phyloP scores from a whole-genome alignment of 2,113 vertebrate genomes.

The Plotosus lineatus region DNA sequence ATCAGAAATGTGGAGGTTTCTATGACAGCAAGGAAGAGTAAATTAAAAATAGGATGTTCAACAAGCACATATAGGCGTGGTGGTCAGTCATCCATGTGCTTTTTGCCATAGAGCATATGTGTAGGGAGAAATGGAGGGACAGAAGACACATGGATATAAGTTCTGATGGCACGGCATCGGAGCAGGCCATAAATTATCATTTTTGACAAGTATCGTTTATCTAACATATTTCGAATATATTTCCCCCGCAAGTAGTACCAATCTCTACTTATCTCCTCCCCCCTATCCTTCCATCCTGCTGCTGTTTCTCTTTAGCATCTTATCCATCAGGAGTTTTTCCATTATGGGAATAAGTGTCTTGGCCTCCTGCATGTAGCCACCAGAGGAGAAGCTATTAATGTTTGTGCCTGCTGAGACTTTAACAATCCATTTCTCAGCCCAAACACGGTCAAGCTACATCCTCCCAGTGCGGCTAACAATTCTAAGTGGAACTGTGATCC shows the following conservation, averaged over 20 bases:
- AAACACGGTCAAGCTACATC: constrained; percentile 24
- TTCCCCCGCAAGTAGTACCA: constrained; percentile 25
- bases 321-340: constrained; percentile 32
- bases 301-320: constrained; percentile 20
- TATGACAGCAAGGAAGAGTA: not conserved
- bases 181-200: constrained; percentile 26
- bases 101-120: not conserved
- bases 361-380: constrained; percentile 38
- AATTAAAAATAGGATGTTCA: not conserved
- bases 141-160: not conserved
- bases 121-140: not conserved
- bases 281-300: not conserved
- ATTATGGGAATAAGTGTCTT: constrained; percentile 31
- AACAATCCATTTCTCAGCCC: constrained; percentile 37
- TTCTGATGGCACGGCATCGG: constrained; percentile 18
- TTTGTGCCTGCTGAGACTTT: constrained; percentile 42
- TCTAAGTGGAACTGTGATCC: constrained; percentile 6
- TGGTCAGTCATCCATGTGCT: not conserved
- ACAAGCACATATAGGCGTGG: not conserved
- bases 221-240: constrained; percentile 41
- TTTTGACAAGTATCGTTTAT: constrained; percentile 42
- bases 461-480: constrained; percentile 51
- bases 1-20: not conserved
- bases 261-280: constrained; percentile 37
- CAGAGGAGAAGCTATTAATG: constrained; percentile 52